These are phyloP conservation scores for Drosophila hydei DNA, from an alignment of 1,140 invertebrate species.

Conservation along the genomic window DNA sequence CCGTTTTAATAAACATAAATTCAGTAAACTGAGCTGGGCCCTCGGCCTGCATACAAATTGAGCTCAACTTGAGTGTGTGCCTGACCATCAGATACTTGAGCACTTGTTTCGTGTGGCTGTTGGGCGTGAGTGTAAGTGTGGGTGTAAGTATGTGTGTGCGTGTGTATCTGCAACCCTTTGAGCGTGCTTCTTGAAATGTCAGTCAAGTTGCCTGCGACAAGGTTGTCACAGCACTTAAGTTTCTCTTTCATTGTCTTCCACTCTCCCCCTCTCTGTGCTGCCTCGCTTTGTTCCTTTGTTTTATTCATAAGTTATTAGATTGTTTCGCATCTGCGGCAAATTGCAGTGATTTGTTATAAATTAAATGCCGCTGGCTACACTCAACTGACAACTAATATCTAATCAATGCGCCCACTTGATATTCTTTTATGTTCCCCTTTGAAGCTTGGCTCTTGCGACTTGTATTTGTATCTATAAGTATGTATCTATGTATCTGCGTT, in stretches of 20 bases:
- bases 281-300: conserved; percentile 16
- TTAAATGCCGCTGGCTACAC: conserved; percentile 20
- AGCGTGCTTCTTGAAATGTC: conserved; percentile 41
- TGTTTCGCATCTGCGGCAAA: conserved; percentile 43
- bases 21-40: conserved; percentile 40
- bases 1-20: conserved; percentile 63
- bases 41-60: conserved; percentile 64
- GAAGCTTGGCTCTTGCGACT: conserved; percentile 35
- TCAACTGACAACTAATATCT: conserved; percentile 32
- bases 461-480: conserved; percentile 1
- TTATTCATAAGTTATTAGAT: conserved; percentile 20
- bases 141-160: conserved; percentile 8
- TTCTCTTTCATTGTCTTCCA: not conserved
- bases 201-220: conserved; percentile 50
- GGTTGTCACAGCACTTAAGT: conserved; percentile 33
- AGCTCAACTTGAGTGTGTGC: conserved; percentile 38
- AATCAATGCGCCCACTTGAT: conserved; percentile 66
- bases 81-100: conserved; percentile 36
- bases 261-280: not conserved
- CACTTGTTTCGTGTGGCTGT: conserved; percentile 22
- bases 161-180: conserved; percentile 29
- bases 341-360: conserved; percentile 53
- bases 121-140: conserved; percentile 1
- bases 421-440: conserved; percentile 9
- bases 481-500: conserved; percentile 22